Conservation (phyloP, 2,797 vertebrate species). For the Oreochromis grahami region DNA sequence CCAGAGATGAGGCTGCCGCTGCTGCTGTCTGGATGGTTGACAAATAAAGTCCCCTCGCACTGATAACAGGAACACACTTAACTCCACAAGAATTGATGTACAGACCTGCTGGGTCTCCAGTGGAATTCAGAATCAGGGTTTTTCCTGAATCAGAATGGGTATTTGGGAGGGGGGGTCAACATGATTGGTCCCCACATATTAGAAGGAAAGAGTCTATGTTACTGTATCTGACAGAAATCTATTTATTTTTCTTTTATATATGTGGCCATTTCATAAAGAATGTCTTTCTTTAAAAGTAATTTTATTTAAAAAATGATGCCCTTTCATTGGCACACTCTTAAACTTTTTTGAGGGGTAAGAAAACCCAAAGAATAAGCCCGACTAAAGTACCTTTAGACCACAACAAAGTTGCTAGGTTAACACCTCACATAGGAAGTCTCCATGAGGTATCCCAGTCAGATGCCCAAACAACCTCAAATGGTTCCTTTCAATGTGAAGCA, state of each 20-base stretch:
- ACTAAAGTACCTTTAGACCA: background rate
- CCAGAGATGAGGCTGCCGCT: conserved; percentile 17
- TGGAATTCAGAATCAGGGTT: background rate
- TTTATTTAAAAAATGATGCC: background rate
- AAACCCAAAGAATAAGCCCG: background rate
- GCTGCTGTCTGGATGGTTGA: conserved; percentile 43
- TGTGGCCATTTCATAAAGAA: background rate
- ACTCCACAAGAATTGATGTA: conserved; percentile 21
- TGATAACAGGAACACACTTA: conserved; percentile 37
- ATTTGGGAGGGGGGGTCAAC: background rate
- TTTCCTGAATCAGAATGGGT: background rate
- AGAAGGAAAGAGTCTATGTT: background rate
- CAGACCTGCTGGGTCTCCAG: conserved; percentile 2
- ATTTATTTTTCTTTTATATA: background rate
- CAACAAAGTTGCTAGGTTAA: background rate
- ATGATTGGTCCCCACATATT: background rate
- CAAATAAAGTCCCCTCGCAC: conserved; percentile 35
- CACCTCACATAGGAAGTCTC: background rate
- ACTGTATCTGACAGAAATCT: background rate
- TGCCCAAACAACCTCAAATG: background rate
- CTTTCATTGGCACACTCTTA: background rate
- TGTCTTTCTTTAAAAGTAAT: background rate
- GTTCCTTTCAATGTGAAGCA: background rate
- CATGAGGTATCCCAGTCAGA: background rate
- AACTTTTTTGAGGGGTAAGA: background rate